These are phyloP conservation scores for Formica aserva DNA, from an alignment of 2,888 invertebrate species.

Conservation along the genomic window DNA sequence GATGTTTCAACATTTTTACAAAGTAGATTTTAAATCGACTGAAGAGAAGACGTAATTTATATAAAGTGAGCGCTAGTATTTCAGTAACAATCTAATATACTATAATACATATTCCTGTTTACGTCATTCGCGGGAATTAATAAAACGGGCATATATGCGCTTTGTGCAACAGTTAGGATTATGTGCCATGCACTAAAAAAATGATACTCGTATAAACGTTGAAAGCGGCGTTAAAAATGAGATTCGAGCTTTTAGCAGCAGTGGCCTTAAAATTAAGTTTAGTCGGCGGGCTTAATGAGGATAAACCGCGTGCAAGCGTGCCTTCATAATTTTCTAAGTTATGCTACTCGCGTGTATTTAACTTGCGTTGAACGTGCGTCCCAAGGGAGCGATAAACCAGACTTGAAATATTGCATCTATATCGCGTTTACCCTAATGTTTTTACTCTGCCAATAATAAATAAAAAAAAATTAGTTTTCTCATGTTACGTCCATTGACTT, in stretches of 20 bases:
- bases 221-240: conserved; percentile 59
- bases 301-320: conserved; percentile 84
- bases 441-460: not conserved
- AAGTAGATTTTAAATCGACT: not conserved
- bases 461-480: conserved; percentile 11
- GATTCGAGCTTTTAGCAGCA: conserved; percentile 65
- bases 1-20: not conserved
- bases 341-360: conserved; percentile 83
- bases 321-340: conserved; percentile 85
- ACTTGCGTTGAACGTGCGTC: conserved; percentile 59
- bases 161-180: conserved; percentile 45
- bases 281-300: conserved; percentile 84
- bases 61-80: no score
- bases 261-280: conserved; percentile 80
- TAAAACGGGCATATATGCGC: not conserved
- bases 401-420: conserved; percentile 53
- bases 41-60: not conserved
- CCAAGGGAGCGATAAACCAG: conserved; percentile 49
- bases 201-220: conserved; percentile 23
- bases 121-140: not conserved
- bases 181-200: conserved; percentile 32
- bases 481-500: not conserved
- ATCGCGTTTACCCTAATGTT: conserved; percentile 11
- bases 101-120: not conserved
- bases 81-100: not conserved